Base-by-base conservation (phyloP, 2,888 invertebrate genomes). In the Aromia moschata region DNA sequence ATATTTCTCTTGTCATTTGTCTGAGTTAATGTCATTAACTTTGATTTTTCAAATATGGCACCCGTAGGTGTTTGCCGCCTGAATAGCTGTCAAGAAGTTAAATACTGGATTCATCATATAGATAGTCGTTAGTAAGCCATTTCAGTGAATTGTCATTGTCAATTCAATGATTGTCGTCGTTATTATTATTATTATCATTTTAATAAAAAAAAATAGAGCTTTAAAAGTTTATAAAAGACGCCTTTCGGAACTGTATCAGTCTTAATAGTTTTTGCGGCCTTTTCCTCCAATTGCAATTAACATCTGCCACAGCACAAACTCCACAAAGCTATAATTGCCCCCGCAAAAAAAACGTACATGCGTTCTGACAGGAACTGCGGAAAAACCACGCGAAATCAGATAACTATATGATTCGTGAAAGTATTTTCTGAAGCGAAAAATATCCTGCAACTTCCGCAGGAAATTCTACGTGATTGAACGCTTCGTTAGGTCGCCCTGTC, bases 401-500 rank as follows among this genome's bases (percentile, higher is more conserved):
- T 66, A 64, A 59, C 56, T 61, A 62, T 60, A 66, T 64, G 64
- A 65, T 60, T 63, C 61, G 65, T 61, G 61, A 62, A 64, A 68
- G 66, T 67, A 70, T 69, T 67, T 65, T 61, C 61, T 64, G 66
- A 64, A 72, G 72, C 70, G 72, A 70, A 71, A 74, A 73, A 74
- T 73, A 73, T 70, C 70, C 62, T 56, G 62, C 60, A 60, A 58
- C 58, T 60, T 67, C 64, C 64, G 67, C 67, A 69, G 72, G 72
- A 74, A 71, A 72, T 72, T 73, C 70, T 73, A 68, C 67, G 73
- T 72, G 74, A 73, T 72, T 65, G 70, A 70, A 73, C 73, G 76
- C 75, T 76, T 76, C 76, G 75, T 76, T 75, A 76, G 72, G 69
- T 71, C 66, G 65, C 64, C 65, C 73, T 73, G 76, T 75, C 74